Evolutionary conservation across 2,797 vertebrate species (phyloP), one percentile per base, ranked within the genome.

Genomic region (Pogonophryne albipinna): DNA sequence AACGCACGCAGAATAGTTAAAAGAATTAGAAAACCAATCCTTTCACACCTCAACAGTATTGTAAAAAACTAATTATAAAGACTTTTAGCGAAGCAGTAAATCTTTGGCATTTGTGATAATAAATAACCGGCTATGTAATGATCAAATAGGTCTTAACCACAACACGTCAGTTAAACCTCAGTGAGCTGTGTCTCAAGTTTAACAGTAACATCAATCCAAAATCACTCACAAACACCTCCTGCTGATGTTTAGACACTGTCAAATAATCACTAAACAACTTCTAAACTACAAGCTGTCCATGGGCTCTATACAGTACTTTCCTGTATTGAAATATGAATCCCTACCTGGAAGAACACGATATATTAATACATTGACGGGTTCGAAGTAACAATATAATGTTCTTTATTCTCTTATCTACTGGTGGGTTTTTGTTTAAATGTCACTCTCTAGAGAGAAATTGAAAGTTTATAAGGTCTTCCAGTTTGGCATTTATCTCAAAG

Each of bases 361-460:
- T 56, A 53, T 61, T 45, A 71, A 71, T 70, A 71, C 71, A 68
- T 1, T 17, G 61, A 62, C 10, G 19, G 31, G 58, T 63, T 61
- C 17, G 2, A 64, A 61, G 58, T 49, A 45, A 46, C 61, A 56
- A n/a, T 14, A 10, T 34, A 23, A 19, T 38, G 58, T 71, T 38
- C 34, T 4, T 59, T 75, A 46, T 34, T 61, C 4, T 53, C 73
- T 62, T 17, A 10, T 0, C 23, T 59, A 75, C 85, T 85, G 79
- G 80, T 83, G 77, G 83, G 66, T n/a, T 66, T 51, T 58, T 57
- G 55, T 82, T 72, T 87, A 47, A 87, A 79, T 75, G 47, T 81
- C 63, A 73, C 1, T 58, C n/a, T 64, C 14, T 60, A 52, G 47
- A 4, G 5, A 71, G 70, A 53, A 47, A 56, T 47, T 53, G 56